Conservation (phyloP, 2,797 vertebrate species). For the Amphiprion clarkii region DNA sequence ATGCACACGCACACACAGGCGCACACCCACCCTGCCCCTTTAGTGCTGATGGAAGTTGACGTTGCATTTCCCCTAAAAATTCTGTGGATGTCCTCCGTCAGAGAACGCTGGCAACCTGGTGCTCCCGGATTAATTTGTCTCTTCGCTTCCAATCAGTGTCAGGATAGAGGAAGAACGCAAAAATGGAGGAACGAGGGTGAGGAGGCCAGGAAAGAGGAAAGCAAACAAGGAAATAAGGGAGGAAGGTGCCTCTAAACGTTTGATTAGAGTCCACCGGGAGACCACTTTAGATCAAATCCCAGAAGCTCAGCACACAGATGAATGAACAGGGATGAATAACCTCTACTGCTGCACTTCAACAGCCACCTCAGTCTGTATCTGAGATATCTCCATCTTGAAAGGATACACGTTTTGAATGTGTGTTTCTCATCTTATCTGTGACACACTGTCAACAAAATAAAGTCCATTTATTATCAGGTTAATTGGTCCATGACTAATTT, state of each 20-base stretch:
- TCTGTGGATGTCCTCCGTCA: constrained; percentile 79
- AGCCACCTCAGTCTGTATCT: constrained; percentile 2
- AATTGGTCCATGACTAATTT: background rate
- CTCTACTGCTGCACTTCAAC: constrained; percentile 14
- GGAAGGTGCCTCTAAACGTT: constrained; percentile 53
- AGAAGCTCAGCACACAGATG: constrained; percentile 20
- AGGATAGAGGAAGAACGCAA: constrained; percentile 59
- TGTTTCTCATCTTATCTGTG: background rate
- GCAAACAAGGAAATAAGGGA: constrained; percentile 14
- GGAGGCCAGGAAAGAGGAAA: constrained; percentile 26
- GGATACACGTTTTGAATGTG: background rate
- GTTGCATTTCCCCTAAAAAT: constrained; percentile 82
- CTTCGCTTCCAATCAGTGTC: constrained; percentile 86
- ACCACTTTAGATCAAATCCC: constrained; percentile 45
- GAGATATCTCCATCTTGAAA: background rate
- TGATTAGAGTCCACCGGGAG: constrained; percentile 57
- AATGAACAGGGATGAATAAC: constrained; percentile 20
- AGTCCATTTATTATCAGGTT: background rate
- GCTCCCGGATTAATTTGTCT: constrained; percentile 83
- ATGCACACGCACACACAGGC: background rate
- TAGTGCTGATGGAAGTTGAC: constrained; percentile 80
- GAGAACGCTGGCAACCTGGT: constrained; percentile 73
- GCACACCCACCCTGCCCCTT: constrained; percentile 35
- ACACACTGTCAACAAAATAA: background rate
- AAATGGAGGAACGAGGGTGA: constrained; percentile 32